Percentiles rank a stretch among this genome's conserved stretches.
These are phyloP conservation scores for Chlorospingus flavigularis DNA, from an alignment of 2,797 vertebrate species.

Conservation along the genomic window DNA sequence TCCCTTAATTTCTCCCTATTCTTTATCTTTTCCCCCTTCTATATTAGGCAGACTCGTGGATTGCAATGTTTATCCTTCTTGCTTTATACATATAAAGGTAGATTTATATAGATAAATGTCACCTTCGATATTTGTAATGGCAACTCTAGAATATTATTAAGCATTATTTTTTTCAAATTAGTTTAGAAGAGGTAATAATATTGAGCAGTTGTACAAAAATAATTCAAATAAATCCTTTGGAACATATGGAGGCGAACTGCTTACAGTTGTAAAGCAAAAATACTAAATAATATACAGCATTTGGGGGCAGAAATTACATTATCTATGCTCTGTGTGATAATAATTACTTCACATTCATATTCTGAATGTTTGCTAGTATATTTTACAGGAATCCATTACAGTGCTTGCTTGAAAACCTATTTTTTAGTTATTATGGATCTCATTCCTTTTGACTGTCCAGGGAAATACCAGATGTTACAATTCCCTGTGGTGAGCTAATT, in stretches of 20 bases:
- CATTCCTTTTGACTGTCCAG: background rate
- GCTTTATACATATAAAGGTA: background rate
- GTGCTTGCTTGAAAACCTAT: background rate
- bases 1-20: background rate
- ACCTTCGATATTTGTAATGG: background rate
- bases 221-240: background rate
- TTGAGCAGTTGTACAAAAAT: background rate
- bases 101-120: background rate
- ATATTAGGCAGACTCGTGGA: background rate
- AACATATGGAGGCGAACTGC: background rate
- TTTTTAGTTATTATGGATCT: background rate
- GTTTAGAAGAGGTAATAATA: background rate
- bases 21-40: background rate
- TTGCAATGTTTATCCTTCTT: background rate
- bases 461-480: background rate
- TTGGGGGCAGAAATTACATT: background rate
- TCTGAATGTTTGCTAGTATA: background rate
- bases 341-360: background rate
- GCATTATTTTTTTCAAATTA: background rate
- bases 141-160: background rate
- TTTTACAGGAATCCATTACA: background rate
- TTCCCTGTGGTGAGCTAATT: background rate
- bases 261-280: background rate
- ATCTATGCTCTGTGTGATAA: background rate
- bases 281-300: background rate